Evolutionary conservation across 2,113 vertebrate genomes (phyloP).

Genomic region (Stegastes partitus): DNA sequence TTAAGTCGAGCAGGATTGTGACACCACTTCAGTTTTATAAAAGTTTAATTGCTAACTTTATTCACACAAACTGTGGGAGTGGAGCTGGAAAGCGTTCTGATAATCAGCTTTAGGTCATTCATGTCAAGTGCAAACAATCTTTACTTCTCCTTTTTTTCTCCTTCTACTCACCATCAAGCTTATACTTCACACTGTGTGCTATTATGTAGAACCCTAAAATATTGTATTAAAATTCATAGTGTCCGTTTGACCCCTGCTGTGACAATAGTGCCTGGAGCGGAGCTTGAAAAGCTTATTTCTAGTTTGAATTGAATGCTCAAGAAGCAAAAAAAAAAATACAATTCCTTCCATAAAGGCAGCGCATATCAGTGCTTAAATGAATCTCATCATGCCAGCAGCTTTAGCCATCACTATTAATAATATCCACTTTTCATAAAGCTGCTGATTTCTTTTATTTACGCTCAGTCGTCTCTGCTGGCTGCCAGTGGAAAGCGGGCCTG

Average conservation of each 20-base stretch:
- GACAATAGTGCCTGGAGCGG: constrained; percentile 15
- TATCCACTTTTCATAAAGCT: constrained; percentile 79
- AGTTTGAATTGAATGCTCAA: constrained; percentile 47
- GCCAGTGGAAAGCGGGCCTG: constrained; percentile 64
- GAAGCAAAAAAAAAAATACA: constrained; percentile 49
- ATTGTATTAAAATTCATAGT: constrained; percentile 48
- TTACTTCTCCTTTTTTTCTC: not conserved
- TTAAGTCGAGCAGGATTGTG: not conserved
- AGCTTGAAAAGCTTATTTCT: constrained; percentile 47
- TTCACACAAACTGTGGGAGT: not conserved
- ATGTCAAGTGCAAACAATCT: constrained; percentile 3
- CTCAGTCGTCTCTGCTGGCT: constrained; percentile 65
- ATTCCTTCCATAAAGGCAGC: constrained; percentile 57
- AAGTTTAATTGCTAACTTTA: not conserved
- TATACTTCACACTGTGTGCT: constrained; percentile 15
- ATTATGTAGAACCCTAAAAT: constrained; percentile 38
- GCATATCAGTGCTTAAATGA: constrained; percentile 67
- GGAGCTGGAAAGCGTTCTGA: constrained; percentile 3
- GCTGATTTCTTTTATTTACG: constrained; percentile 81
- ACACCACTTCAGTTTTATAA: not conserved
- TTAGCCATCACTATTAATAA: constrained; percentile 81
- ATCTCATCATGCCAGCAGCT: constrained; percentile 75
- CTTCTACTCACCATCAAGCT: not conserved
- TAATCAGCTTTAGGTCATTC: constrained; percentile 25
- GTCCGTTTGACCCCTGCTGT: constrained; percentile 41